These are phyloP conservation scores for Paragorgia papillata DNA, from an alignment of 92 coral and sea anemone genomes.

Conservation along the genomic window DNA sequence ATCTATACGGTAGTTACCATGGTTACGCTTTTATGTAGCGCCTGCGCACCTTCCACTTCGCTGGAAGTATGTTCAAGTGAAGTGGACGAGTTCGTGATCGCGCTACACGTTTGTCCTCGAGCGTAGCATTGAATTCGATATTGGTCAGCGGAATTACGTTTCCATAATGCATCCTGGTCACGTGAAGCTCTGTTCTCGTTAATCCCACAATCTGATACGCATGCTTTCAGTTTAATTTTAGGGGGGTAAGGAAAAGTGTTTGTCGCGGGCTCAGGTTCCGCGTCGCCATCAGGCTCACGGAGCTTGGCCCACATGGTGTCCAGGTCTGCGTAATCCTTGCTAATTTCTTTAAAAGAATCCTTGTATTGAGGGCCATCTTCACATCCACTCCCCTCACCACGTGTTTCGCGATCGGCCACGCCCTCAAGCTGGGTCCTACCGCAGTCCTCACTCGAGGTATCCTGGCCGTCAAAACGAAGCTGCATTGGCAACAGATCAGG, in stretches of 20 bases:
- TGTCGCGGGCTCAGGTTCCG: not conserved
- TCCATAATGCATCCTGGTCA: conserved; percentile 3
- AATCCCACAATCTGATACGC: not conserved
- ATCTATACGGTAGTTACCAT: conserved; percentile 26
- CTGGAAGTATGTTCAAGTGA: not conserved
- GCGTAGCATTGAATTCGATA: not conserved
- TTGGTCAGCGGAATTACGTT: conserved; percentile 26
- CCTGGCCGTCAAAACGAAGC: not conserved
- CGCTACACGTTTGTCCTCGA: not conserved
- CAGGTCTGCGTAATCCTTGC: conserved; percentile 23
- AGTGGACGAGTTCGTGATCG: not conserved
- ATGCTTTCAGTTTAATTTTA: not conserved
- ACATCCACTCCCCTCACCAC: not conserved
- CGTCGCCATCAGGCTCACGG: not conserved
- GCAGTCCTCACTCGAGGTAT: not conserved
- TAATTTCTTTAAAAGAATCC: conserved; percentile 3
- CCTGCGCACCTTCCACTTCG: conserved; percentile 1
- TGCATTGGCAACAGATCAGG: not conserved
- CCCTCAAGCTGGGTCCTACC: not conserved
- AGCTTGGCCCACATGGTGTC: conserved; percentile 30
- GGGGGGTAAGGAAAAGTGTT: not conserved
- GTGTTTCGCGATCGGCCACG: not conserved
- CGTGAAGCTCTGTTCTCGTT: not conserved
- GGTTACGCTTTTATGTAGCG: not conserved
- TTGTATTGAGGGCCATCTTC: not conserved